Evolutionary conservation across 2,113 vertebrate genomes (phyloP).

Genomic region (Melanotaenia duboulayi): DNA sequence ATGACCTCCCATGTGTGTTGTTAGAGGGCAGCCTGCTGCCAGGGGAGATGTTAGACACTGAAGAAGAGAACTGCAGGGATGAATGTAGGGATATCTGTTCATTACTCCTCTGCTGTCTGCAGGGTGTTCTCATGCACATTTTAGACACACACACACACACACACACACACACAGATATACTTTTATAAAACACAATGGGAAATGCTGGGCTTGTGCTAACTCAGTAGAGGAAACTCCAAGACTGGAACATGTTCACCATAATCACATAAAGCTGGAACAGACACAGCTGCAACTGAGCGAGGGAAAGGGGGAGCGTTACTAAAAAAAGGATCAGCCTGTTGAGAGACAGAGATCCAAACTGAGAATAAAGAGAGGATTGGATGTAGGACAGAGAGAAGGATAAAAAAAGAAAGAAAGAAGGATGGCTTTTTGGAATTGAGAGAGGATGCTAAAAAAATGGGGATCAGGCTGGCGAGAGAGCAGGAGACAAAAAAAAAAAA

Average conservation of each 20-base stretch:
- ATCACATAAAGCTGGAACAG: slow-evolving; percentile 68
- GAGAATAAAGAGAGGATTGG: slow-evolving; percentile 26
- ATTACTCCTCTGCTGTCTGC: slow-evolving; percentile 43
- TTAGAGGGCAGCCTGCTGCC: slow-evolving; percentile 51
- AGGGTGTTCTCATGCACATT: slow-evolving; percentile 16
- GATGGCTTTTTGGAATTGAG: slow-evolving; percentile 42
- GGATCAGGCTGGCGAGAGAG: slow-evolving; percentile 48
- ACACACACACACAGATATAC: background rate
- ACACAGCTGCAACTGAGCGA: slow-evolving; percentile 51
- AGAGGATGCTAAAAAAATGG: slow-evolving; percentile 43
- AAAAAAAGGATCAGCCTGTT: slow-evolving; percentile 49
- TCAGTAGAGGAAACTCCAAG: slow-evolving; percentile 40
- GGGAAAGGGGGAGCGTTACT: slow-evolving; percentile 14
- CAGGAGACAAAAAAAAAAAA: slow-evolving; percentile 39
- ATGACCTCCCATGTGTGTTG: slow-evolving; percentile 54
- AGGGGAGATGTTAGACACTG: slow-evolving; percentile 43
- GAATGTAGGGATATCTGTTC: slow-evolving; percentile 58
- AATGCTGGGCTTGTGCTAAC: slow-evolving; percentile 16
- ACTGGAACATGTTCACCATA: slow-evolving; percentile 59
- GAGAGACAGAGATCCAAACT: slow-evolving; percentile 37
- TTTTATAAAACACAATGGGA: slow-evolving; percentile 1
- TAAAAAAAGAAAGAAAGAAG: background rate
- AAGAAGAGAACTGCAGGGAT: slow-evolving; percentile 47
- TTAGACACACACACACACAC: background rate
- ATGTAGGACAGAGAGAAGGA: slow-evolving; percentile 17